Percentiles rank a stretch among this genome's conserved stretches.
Conservation (phyloP, 2,113 vertebrate species). For the Pelecanus crispus region DNA sequence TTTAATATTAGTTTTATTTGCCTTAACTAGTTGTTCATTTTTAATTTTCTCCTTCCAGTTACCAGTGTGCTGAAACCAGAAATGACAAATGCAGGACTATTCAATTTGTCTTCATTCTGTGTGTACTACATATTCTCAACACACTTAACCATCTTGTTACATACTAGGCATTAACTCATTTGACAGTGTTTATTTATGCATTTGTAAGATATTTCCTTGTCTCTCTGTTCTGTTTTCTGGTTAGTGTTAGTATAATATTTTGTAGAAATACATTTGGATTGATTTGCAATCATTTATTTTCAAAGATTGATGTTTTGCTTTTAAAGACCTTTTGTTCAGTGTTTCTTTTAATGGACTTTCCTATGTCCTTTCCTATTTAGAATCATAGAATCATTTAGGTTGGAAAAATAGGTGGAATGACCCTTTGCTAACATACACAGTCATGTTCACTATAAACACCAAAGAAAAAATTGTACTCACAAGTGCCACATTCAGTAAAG, state of each 20-base stretch:
- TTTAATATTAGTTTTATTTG: neutral
- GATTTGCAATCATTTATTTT: neutral
- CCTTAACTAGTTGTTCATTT: neutral
- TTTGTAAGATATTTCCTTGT: neutral
- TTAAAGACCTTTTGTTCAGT: neutral
- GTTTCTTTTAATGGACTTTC: neutral
- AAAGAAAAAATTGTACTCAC: neutral
- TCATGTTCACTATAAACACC: neutral
- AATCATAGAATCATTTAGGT: too few species aligned
- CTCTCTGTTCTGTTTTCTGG: neutral
- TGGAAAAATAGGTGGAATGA: too few species aligned
- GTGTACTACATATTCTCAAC: neutral
- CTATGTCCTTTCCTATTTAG: neutral
- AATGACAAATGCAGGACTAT: neutral
- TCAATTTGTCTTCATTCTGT: neutral
- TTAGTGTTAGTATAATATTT: neutral
- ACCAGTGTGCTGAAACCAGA: neutral
- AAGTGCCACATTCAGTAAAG: neutral
- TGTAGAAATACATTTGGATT: neutral
- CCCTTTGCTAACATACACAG: neutral
- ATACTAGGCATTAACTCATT: neutral
- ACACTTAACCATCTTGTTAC: neutral
- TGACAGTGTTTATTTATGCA: neutral
- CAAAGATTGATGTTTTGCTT: neutral
- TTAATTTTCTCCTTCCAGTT: neutral